A percentile compares a stretch with the other conserved stretches of the same genome.
Conservation (phyloP, 2,888 invertebrate species). For the Agrochola macilenta region DNA sequence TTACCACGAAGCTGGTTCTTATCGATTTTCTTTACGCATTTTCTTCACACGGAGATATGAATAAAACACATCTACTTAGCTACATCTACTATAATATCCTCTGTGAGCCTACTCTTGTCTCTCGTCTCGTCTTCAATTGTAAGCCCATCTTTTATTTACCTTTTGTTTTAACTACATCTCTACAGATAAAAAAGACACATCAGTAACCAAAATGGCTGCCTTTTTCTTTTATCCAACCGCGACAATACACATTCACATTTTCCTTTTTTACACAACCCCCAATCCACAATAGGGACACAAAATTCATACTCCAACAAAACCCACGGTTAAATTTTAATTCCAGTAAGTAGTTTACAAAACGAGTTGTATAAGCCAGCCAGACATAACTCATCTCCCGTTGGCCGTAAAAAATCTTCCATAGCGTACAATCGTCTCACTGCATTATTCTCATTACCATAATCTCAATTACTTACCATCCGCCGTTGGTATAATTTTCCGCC, state of each 20-base stretch:
- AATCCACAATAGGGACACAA: conserved; percentile 39
- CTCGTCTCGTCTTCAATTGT: not conserved
- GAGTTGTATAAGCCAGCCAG: conserved; percentile 55
- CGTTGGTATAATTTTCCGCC: conserved; percentile 63
- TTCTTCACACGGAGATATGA: too few relatives aligned
- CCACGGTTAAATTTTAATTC: conserved; percentile 64
- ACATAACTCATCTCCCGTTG: conserved; percentile 68
- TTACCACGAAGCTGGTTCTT: not conserved
- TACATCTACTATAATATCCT: not conserved
- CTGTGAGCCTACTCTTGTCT: not conserved
- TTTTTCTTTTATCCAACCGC: conserved; percentile 2
- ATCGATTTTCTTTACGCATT: not conserved
- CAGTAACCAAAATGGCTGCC: conserved; percentile 22
- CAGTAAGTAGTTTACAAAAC: conserved; percentile 62
- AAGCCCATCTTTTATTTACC: not conserved
- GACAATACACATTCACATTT: conserved; percentile 39
- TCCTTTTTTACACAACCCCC: conserved; percentile 6
- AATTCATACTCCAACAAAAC: conserved; percentile 44
- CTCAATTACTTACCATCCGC: conserved; percentile 72
- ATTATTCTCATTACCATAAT: conserved; percentile 74
- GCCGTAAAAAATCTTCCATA: conserved; percentile 70
- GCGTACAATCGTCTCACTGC: conserved; percentile 61
- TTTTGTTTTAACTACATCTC: conserved; percentile 5
- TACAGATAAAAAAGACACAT: conserved; percentile 10
- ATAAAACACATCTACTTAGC: not conserved